These are phyloP conservation scores for Papilio glaucus DNA, from an alignment of 1,140 invertebrate species.

Conservation along the genomic window DNA sequence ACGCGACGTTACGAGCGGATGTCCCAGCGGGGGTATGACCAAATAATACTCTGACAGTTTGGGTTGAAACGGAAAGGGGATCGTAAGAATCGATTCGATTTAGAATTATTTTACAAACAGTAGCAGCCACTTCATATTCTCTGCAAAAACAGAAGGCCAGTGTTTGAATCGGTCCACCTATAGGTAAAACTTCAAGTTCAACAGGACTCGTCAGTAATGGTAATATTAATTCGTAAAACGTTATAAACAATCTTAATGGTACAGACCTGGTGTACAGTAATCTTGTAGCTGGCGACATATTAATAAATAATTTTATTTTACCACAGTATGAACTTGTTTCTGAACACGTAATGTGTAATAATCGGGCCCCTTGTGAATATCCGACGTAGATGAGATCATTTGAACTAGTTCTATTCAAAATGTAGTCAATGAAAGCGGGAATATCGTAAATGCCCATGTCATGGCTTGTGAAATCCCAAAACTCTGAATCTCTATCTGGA, in stretches of 20 bases:
- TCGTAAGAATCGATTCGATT: constrained; percentile 51
- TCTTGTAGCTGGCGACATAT: constrained; percentile 60
- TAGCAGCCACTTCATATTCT: constrained; percentile 40
- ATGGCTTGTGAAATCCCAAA: constrained; percentile 85
- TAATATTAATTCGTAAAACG: constrained; percentile 44
- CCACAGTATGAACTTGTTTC: constrained; percentile 63
- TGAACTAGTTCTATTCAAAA: constrained; percentile 80
- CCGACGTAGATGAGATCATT: constrained; percentile 84
- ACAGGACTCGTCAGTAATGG: constrained; percentile 39
- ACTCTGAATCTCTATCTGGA: constrained; percentile 80
- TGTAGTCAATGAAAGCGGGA: constrained; percentile 88
- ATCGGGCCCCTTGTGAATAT: constrained; percentile 85
- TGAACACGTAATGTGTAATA: constrained; percentile 66
- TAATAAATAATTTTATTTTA: constrained; percentile 60
- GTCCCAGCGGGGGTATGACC: constrained; percentile 89
- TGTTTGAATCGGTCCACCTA: constrained; percentile 51
- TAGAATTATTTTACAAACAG: constrained; percentile 43
- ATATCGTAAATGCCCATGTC: constrained; percentile 90
- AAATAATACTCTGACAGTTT: constrained; percentile 58
- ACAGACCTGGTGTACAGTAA: constrained; percentile 56
- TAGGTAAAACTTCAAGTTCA: constrained; percentile 53
- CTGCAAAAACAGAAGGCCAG: constrained; percentile 55
- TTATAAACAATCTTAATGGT: constrained; percentile 41
- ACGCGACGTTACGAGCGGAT: constrained; percentile 87
- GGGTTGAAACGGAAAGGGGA: constrained; percentile 53